A percentile compares a stretch with the other conserved stretches of the same genome.
Evolutionary conservation across 2,797 vertebrate species (phyloP).

Genomic region (Bradypodion pumilum): DNA sequence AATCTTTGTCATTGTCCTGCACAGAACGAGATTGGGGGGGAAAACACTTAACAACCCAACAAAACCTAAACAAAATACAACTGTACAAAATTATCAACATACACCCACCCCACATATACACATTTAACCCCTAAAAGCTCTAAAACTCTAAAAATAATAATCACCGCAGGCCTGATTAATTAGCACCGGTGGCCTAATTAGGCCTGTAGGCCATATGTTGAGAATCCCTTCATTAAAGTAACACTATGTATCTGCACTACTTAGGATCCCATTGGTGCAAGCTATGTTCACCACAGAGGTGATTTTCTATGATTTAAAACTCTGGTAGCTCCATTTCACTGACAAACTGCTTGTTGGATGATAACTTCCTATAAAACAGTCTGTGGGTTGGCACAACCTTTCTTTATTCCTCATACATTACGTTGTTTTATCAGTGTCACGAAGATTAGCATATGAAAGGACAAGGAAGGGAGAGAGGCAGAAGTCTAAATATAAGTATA

Average conservation of each 20-base stretch:
- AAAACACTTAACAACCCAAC: too few relatives aligned
- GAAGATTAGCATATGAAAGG: background rate
- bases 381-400: background rate
- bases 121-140: too few relatives aligned
- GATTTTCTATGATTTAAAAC: background rate
- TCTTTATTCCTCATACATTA: background rate
- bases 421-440: background rate
- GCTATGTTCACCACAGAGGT: background rate
- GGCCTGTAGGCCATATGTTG: too few relatives aligned
- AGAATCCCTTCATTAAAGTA: too few relatives aligned
- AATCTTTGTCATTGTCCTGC: too few relatives aligned
- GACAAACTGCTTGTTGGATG: background rate
- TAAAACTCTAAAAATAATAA: too few relatives aligned
- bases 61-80: too few relatives aligned
- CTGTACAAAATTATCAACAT: too few relatives aligned
- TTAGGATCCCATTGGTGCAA: background rate
- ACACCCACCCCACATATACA: too few relatives aligned
- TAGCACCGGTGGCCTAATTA: too few relatives aligned
- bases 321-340: background rate
- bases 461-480: background rate
- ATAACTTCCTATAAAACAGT: background rate
- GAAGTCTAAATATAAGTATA: background rate
- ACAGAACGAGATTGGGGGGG: too few relatives aligned
- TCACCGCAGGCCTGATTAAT: too few relatives aligned
- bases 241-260: background rate